These are phyloP conservation scores for Lepus oiostolus DNA, from an alignment of 2,797 vertebrate genomes.

Conservation along the genomic window DNA sequence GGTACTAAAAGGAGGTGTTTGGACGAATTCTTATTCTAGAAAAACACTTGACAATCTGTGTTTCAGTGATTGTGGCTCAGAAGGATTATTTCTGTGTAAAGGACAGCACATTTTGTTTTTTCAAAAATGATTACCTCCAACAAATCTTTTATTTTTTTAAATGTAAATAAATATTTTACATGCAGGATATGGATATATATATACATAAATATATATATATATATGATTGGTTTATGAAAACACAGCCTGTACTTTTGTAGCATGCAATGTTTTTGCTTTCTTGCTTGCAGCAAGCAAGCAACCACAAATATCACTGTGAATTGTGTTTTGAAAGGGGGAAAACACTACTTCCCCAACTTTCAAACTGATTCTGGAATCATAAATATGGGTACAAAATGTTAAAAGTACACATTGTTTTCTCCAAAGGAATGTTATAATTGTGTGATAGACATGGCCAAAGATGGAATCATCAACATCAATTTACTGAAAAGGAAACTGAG, in stretches of 20 bases:
- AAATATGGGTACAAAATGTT: conserved; percentile 18
- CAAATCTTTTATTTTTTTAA: conserved; percentile 65
- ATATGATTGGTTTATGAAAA: conserved; percentile 49
- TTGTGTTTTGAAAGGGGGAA: conserved; percentile 40
- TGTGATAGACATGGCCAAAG: background rate
- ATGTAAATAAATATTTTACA: background rate
- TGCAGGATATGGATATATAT: background rate
- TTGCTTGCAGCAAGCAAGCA: conserved; percentile 46
- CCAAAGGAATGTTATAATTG: conserved; percentile 3
- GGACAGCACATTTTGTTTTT: conserved; percentile 61
- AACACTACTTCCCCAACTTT: conserved; percentile 29
- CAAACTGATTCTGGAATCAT: conserved; percentile 15
- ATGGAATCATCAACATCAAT: background rate
- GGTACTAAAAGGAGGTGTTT: conserved; percentile 4
- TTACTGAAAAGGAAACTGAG: conserved; percentile 60
- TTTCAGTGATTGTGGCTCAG: conserved; percentile 24
- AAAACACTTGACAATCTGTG: conserved; percentile 38
- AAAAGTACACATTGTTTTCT: conserved; percentile 1
- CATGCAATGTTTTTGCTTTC: conserved; percentile 38
- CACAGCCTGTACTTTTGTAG: conserved; percentile 27
- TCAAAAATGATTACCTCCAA: conserved; percentile 61
- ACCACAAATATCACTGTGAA: conserved; percentile 38
- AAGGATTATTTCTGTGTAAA: conserved; percentile 66
- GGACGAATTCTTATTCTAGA: conserved; percentile 41
- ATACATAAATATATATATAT: background rate